Percentiles rank a stretch among this genome's conserved stretches.
Evolutionary conservation across 2,797 vertebrate genomes (phyloP).

Genomic region (Argya squamiceps): DNA sequence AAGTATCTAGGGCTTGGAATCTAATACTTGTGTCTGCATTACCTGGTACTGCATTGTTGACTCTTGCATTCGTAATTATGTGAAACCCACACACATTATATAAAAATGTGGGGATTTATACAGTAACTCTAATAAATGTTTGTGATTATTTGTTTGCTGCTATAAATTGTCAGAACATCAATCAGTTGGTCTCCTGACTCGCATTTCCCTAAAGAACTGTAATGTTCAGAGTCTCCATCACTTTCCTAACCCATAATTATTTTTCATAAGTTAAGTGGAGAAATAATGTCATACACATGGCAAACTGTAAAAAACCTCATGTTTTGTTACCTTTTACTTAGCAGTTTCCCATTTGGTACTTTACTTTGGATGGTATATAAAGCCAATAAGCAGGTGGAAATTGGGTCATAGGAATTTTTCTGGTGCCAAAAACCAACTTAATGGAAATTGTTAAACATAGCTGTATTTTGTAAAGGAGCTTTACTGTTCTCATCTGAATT

Average conservation of each 20-base stretch:
- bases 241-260: neutral
- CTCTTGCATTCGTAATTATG: neutral
- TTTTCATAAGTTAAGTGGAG: neutral
- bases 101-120: neutral
- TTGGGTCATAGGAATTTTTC: slow-evolving; percentile 38
- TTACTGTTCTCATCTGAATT: slow-evolving; percentile 37
- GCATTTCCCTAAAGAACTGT: neutral
- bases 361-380: slow-evolving; percentile 3
- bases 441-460: slow-evolving; percentile 34
- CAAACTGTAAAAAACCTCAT: neutral
- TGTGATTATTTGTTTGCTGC: neutral
- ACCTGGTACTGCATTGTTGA: neutral
- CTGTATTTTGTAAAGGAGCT: slow-evolving; percentile 28
- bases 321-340: slow-evolving; percentile 1
- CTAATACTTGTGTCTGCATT: neutral
- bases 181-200: neutral
- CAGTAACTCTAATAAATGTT: neutral
- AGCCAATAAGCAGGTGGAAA: slow-evolving; percentile 43
- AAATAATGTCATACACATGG: neutral
- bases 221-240: neutral
- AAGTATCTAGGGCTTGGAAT: neutral
- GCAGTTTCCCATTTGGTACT: slow-evolving; percentile 4
- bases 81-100: neutral
- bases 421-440: slow-evolving; percentile 27
- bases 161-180: neutral